These are phyloP conservation scores for Seriola dumerili DNA, from an alignment of 2,113 vertebrate genomes.

Conservation along the genomic window DNA sequence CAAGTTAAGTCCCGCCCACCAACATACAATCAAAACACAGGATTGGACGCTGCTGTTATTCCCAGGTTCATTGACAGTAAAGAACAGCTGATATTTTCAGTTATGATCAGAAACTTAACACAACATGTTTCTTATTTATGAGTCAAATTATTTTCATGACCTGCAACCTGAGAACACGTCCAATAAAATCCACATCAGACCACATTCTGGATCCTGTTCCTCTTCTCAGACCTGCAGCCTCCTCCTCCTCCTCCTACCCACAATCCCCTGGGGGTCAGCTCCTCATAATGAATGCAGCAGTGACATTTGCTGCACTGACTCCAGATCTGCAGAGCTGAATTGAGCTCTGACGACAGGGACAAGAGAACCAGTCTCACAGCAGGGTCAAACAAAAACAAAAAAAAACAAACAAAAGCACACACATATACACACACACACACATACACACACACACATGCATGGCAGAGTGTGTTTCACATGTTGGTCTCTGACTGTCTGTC, in stretches of 20 bases:
- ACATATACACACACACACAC: background rate
- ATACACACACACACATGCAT: background rate
- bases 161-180: too few relatives aligned
- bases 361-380: background rate
- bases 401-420: too few relatives aligned
- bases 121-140: too few relatives aligned
- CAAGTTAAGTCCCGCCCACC: too few relatives aligned
- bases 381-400: background rate
- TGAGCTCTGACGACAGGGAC: background rate
- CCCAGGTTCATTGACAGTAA: too few relatives aligned
- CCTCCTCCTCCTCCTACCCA: slow-evolving; percentile 35
- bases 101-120: too few relatives aligned
- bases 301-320: slow-evolving; percentile 58
- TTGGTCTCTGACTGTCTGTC: background rate
- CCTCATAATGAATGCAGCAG: slow-evolving; percentile 51
- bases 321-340: slow-evolving; percentile 35
- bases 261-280: slow-evolving; percentile 29
- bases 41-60: too few relatives aligned
- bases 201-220: slow-evolving; percentile 8
- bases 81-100: too few relatives aligned
- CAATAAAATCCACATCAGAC: slow-evolving; percentile 7
- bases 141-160: too few relatives aligned
- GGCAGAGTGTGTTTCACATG: background rate
- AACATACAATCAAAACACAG: too few relatives aligned
- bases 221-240: slow-evolving; percentile 14